Percentiles rank a stretch among this genome's conserved stretches.
phyloP scores from a whole-genome alignment of 2,113 vertebrate genomes.

The Oncorhynchus clarkii region DNA sequence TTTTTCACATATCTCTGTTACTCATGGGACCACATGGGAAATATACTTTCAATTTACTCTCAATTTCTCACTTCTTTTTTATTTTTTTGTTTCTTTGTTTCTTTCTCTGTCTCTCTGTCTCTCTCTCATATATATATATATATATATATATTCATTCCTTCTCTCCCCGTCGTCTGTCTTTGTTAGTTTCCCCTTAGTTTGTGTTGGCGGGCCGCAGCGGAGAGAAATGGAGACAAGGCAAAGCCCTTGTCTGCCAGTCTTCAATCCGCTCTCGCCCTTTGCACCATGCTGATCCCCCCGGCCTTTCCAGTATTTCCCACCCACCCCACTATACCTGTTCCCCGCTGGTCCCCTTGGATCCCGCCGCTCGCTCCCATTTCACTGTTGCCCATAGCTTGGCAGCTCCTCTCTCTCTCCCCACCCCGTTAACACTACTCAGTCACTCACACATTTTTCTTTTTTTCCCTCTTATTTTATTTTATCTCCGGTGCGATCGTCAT shows the following conservation, averaged over 20 bases:
- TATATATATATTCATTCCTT: too few relatives aligned
- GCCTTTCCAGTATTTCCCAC: background rate
- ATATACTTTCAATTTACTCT: background rate
- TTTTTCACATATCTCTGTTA: background rate
- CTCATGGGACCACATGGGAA: too few relatives aligned
- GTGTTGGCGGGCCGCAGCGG: constrained; percentile 3
- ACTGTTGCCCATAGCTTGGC: constrained; percentile 80
- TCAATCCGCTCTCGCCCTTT: background rate
- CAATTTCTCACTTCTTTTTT: too few relatives aligned
- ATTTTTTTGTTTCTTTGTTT: background rate
- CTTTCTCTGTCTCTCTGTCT: background rate
- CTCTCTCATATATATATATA: background rate
- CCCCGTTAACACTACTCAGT: constrained; percentile 78
- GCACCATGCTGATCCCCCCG: constrained; percentile 64
- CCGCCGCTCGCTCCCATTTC: constrained; percentile 49
- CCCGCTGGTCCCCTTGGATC: background rate
- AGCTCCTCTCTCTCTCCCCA: constrained; percentile 59
- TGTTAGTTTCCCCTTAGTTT: background rate
- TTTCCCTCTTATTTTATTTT: background rate
- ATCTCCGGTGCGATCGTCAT: background rate
- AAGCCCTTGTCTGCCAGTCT: background rate
- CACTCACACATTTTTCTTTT: constrained; percentile 49
- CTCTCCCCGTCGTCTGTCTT: background rate
- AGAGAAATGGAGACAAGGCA: background rate
- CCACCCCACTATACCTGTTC: background rate